Evolutionary conservation across 2,888 invertebrate genomes (phyloP), one percentile per base, ranked within the genome.

Genomic region (Ormyrus rosae): DNA sequence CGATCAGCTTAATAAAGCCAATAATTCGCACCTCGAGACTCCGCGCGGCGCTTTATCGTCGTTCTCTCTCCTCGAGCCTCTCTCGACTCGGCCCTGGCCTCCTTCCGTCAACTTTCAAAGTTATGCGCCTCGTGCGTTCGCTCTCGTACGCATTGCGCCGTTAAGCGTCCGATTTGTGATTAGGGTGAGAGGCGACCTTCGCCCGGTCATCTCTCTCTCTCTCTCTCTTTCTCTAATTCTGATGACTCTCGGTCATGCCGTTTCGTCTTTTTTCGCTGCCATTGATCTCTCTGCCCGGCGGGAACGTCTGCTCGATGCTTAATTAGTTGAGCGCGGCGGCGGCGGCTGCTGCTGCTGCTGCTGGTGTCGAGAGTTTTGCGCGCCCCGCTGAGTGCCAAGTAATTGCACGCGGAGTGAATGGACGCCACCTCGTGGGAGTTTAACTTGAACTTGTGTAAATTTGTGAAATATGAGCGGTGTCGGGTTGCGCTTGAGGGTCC

Each of bases 21-120:
- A 72, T 72, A 72, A 72, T 63, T 72, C 63, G 45, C 53, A 70
- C 51, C 77, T 51, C 50, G 68, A 60, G 67, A 10, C 19, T 19
- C 19, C 19, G 19, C 19, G 19, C 19, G 19, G 19, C 19, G 19
- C 19, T 19, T 19, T 19, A 19, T 19, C 19, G 19, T 19, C 19
- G 19, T 19, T 19, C 19, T 19, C 19, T 19, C 19, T 19, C 19
- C 19, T 19, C 19, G 19, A 19, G 19, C 19, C 19, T 19, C 19
- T 19, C 53, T n/a, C 45, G 51, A 19, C 50, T 61, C 74, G 85
- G 83, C 86, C 86, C 82, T 87, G 86, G 86, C 86, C 86, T 83
- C 86, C 80, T 87, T 87, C 83, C 84, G 81, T 85, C 83, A 84
- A 83, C 79, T 82, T 84, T 84, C 83, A 84, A 84, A 86, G 84